Base-by-base conservation (phyloP, 2,888 invertebrate species). In the Cephus sareptanus region DNA sequence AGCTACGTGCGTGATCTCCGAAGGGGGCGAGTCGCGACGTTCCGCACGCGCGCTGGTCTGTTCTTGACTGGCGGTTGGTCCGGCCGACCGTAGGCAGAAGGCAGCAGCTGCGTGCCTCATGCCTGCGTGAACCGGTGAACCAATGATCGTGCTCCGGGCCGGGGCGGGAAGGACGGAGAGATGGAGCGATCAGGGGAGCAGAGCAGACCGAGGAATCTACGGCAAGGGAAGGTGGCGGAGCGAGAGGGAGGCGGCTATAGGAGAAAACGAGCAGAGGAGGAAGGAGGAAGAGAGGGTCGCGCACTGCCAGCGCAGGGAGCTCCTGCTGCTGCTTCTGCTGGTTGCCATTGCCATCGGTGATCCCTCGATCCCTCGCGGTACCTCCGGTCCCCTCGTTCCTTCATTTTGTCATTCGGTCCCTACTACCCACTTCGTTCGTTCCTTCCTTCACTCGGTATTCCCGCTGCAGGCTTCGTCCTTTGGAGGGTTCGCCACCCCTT, bases 91-190 rank as follows among this genome's bases (percentile, higher is more conserved):
- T 33, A 34, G 33, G 75, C 68, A 40, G 78, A 77, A 81, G 83
- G 80, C 78, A 84, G 87, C 87, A 87, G 88, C 86, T 87, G 89
- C 87, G 87, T 88, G 86, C 79, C 80, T 87, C 87, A 88, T 89
- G 87, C 85, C 86, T 87, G 86, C 87, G 87, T 85, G 87, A 88
- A 88, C 88, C 88, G 88, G 89, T 86, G 90, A 89, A 90, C 90
- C 90, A 89, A 90, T 90, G 89, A 88, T 88, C 86, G 88, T 86
- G 87, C 85, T 85, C 85, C 85, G 81, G 79, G 82, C 78, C 80
- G 82, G 78, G 78, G 79, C 75, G 75, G 69, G 69, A 69, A 33
- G 34, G 69, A 76, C 40, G 69, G 34, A 75, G 74, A 76, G 76
- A 77, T 34, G 69, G 74, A 40, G 75, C 31, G 79, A 81, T 80